phyloP scores from a whole-genome alignment of 2,888 invertebrate species.

The Drosophila formosana region DNA sequence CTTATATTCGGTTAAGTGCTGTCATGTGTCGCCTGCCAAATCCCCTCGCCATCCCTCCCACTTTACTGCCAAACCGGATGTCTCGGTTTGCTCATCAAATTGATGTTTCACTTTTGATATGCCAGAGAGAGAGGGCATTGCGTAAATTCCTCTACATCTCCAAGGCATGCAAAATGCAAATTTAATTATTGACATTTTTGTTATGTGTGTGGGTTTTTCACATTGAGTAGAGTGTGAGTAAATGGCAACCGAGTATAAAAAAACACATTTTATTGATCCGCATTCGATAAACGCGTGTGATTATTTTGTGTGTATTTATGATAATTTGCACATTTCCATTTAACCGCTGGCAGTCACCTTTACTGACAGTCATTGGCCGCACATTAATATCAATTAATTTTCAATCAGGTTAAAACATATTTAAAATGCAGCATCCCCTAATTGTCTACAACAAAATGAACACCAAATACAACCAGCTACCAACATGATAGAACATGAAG shows the following conservation, averaged over 20 bases:
- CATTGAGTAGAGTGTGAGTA: neutral
- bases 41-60: neutral
- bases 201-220: neutral
- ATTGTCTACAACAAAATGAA: constrained; percentile 17
- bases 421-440: constrained; percentile 18
- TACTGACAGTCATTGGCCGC: constrained; percentile 19
- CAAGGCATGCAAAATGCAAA: constrained; percentile 51
- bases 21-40: constrained; percentile 60
- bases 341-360: neutral
- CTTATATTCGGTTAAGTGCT: constrained; percentile 61
- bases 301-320: neutral
- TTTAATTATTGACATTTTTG: constrained; percentile 51
- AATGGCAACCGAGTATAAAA: neutral
- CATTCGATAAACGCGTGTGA: neutral
- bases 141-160: constrained; percentile 22
- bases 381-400: constrained; percentile 60
- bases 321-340: constrained; percentile 18
- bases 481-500: neutral
- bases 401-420: constrained; percentile 34
- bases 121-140: constrained; percentile 9
- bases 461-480: neutral
- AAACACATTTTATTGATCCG: constrained; percentile 29
- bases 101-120: constrained; percentile 51
- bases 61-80: constrained; percentile 20
- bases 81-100: constrained; percentile 48